phyloP scores from a whole-genome alignment of 2,888 invertebrate species.

The Sympetrum striolatum region DNA sequence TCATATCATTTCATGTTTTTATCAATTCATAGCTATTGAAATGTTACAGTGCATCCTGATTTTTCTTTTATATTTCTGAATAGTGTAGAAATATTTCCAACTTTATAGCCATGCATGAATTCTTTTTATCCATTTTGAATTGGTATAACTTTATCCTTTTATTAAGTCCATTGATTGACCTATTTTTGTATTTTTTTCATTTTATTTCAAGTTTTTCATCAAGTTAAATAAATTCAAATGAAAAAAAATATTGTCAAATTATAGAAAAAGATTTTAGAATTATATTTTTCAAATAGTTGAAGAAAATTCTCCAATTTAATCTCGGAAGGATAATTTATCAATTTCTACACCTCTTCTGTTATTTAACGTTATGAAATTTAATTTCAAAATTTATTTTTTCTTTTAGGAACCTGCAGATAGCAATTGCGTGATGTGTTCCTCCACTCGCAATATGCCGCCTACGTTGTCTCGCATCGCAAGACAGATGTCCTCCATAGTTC shows the following conservation, averaged over 20 bases:
- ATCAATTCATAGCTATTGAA: no score
- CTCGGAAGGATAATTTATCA: neutral
- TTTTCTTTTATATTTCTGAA: neutral
- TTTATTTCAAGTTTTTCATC: no score
- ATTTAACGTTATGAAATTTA: no score
- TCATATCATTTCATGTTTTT: no score
- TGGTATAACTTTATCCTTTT: no score
- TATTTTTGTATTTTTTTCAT: no score
- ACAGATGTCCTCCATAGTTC: constrained; percentile 48
- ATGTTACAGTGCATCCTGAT: no score
- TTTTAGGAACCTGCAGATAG: neutral
- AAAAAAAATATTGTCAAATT: neutral
- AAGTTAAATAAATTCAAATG: neutral
- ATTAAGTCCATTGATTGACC: no score
- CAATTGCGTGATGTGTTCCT: constrained; percentile 14
- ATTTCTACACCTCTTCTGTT: neutral
- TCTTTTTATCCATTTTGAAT: no score
- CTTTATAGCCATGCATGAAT: neutral
- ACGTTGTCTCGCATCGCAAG: constrained; percentile 25
- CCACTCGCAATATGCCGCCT: constrained; percentile 20
- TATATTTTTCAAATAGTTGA: neutral
- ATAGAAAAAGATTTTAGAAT: neutral
- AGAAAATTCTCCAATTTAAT: neutral
- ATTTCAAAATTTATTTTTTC: neutral
- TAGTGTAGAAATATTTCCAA: neutral